These are phyloP conservation scores for Diabrotica virgifera DNA, from an alignment of 1,140 invertebrate species.

Conservation along the genomic window DNA sequence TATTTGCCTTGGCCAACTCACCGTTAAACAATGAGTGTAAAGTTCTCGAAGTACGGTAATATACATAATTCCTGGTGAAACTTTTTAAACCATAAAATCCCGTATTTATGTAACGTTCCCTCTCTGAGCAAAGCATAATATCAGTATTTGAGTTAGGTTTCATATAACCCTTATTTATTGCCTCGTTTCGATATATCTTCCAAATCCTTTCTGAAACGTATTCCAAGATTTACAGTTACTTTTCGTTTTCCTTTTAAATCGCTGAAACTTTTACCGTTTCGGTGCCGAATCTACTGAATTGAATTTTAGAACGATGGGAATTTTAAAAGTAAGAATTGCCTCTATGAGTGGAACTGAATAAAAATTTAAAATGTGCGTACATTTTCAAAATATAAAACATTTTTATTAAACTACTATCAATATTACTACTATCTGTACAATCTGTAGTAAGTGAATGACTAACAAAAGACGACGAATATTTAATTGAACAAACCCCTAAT, in stretches of 20 bases:
- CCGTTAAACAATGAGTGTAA: constrained; percentile 22
- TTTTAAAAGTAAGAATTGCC: not conserved
- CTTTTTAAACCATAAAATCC: constrained; percentile 33
- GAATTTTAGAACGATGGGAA: not conserved
- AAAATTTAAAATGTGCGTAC: too few relatives aligned
- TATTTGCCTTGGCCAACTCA: constrained; percentile 9
- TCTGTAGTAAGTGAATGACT: too few relatives aligned
- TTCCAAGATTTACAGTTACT: constrained; percentile 19
- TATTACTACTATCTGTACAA: too few relatives aligned
- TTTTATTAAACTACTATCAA: too few relatives aligned
- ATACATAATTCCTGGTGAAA: constrained; percentile 32
- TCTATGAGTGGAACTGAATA: too few relatives aligned
- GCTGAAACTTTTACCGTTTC: not conserved
- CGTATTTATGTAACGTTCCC: constrained; percentile 33
- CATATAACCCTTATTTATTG: constrained; percentile 39
- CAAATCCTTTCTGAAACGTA: constrained; percentile 32
- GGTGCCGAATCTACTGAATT: not conserved
- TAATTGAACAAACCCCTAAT: too few relatives aligned
- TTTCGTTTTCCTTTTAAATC: constrained; percentile 10
- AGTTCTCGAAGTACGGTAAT: constrained; percentile 22
- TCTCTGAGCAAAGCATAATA: constrained; percentile 31
- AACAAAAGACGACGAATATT: too few relatives aligned
- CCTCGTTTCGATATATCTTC: constrained; percentile 37
- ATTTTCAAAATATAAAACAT: too few relatives aligned
- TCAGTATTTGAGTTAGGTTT: constrained; percentile 36